Evolutionary conservation across 92 coral and sea anemone genomes (phyloP).

Genomic region (Paramuricea clavata): DNA sequence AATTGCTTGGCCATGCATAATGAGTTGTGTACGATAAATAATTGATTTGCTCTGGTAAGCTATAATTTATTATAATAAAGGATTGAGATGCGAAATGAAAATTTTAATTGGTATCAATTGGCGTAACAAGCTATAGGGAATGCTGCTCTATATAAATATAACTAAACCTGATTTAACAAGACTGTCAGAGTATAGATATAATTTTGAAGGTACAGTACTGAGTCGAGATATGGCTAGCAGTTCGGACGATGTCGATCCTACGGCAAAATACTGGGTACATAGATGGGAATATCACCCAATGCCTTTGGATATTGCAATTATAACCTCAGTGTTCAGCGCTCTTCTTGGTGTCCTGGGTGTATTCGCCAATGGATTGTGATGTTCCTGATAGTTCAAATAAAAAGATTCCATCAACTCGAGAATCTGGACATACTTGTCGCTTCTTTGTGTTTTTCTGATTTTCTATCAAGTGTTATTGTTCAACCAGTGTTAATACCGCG

Average conservation of each 20-base stretch:
- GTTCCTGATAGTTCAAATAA: background rate
- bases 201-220: too few species aligned
- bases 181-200: too few species aligned
- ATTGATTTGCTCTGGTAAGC: too few species aligned
- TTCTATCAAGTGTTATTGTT: constrained; percentile 26
- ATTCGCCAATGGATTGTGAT: constrained; percentile 18
- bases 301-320: constrained; percentile 16
- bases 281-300: background rate
- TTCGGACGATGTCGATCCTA: background rate
- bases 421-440: background rate
- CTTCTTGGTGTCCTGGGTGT: constrained; percentile 12
- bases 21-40: too few species aligned
- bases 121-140: too few species aligned
- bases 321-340: constrained; percentile 13
- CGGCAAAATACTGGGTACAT: background rate
- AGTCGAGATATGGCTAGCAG: background rate
- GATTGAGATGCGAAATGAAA: too few species aligned
- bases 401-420: background rate
- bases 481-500: constrained; percentile 25
- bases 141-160: too few species aligned
- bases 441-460: constrained; percentile 24
- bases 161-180: too few species aligned
- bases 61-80: too few species aligned
- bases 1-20: too few species aligned
- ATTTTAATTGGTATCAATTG: too few species aligned